phyloP scores from a whole-genome alignment of 2,888 invertebrate species.

The Euproctis similis region DNA sequence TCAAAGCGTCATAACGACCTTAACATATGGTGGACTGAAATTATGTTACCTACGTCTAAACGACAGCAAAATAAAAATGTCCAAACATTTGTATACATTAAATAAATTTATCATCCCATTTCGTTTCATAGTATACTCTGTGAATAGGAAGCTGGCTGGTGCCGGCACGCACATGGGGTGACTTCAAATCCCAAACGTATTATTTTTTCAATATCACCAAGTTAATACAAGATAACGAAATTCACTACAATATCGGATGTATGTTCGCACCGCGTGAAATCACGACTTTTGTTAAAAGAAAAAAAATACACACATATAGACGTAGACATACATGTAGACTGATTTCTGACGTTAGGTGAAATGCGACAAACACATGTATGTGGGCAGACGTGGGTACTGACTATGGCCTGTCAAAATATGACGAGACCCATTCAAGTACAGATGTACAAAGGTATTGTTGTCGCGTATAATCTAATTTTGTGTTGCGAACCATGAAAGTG shows the following conservation, averaged over 20 bases:
- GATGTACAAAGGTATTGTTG: slow-evolving; percentile 71
- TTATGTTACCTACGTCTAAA: slow-evolving; percentile 72
- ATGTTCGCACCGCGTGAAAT: slow-evolving; percentile 75
- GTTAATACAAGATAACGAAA: slow-evolving; percentile 71
- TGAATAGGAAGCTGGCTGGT: slow-evolving; percentile 72
- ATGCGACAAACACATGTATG: slow-evolving; percentile 63
- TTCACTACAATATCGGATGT: slow-evolving; percentile 70
- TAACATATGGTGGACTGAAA: slow-evolving; percentile 73
- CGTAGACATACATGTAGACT: no score
- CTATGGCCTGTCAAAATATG: slow-evolving; percentile 75
- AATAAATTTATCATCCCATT: slow-evolving; percentile 74
- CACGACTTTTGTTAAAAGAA: slow-evolving; percentile 63
- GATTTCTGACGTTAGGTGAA: slow-evolving; percentile 38
- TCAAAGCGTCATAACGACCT: slow-evolving; percentile 57
- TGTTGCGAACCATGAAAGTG: slow-evolving; percentile 69
- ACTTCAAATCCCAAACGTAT: slow-evolving; percentile 72
- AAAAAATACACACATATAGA: no score
- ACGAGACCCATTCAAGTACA: slow-evolving; percentile 65
- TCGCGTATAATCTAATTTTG: slow-evolving; percentile 68
- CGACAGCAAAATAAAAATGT: slow-evolving; percentile 75
- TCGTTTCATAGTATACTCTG: slow-evolving; percentile 57
- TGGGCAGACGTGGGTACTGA: slow-evolving; percentile 65
- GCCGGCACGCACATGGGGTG: slow-evolving; percentile 68
- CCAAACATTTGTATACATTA: slow-evolving; percentile 76
- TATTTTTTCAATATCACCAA: slow-evolving; percentile 71